Evolutionary conservation across 2,113 vertebrate genomes (phyloP).

Genomic region (Addax nasomaculatus): DNA sequence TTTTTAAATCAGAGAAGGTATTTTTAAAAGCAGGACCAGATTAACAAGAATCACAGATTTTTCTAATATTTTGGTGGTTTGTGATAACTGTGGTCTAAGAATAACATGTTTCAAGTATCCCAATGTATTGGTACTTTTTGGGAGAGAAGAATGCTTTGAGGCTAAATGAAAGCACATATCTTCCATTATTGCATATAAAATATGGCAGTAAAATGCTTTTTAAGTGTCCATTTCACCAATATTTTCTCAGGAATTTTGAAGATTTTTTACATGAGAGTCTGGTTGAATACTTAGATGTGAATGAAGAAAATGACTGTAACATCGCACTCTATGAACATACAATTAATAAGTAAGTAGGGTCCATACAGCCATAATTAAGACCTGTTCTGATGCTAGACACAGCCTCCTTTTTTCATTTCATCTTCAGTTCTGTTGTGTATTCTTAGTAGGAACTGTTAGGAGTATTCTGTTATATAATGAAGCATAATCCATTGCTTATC

Average conservation of each 20-base stretch:
- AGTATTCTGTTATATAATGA: neutral
- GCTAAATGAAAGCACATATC: neutral
- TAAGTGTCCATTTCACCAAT: neutral
- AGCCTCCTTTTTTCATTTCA: neutral
- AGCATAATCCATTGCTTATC: neutral
- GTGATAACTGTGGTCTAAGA: neutral
- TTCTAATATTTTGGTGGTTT: neutral
- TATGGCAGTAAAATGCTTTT: neutral
- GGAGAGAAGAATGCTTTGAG: neutral
- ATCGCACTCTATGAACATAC: conserved; percentile 96
- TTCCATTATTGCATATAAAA: neutral
- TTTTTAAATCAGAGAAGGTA: neutral
- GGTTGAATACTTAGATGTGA: conserved; percentile 98
- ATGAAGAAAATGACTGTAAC: conserved; percentile 98
- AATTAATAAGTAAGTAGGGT: conserved; percentile 89
- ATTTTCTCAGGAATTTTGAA: conserved; percentile 92
- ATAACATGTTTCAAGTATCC: neutral
- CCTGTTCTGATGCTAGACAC: neutral
- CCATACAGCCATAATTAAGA: neutral
- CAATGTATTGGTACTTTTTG: neutral
- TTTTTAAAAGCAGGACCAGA: neutral
- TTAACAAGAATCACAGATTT: neutral
- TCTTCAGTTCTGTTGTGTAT: neutral
- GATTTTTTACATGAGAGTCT: conserved; percentile 97
- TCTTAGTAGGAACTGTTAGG: neutral